Base-by-base conservation (phyloP, 2,888 invertebrate genomes). In the Dioctria linearis region DNA sequence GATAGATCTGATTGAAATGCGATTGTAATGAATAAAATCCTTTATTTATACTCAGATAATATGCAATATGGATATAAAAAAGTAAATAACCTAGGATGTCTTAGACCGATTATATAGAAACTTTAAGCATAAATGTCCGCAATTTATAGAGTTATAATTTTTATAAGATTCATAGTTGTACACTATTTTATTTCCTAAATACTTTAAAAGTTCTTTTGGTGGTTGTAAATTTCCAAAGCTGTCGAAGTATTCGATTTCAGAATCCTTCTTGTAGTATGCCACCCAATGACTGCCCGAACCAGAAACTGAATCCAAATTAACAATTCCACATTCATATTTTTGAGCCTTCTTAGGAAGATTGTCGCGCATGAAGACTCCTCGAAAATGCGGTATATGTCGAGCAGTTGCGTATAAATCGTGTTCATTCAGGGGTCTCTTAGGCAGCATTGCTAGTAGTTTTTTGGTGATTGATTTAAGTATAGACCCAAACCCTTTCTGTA, bases 281-380 rank as follows among this genome's bases (percentile, higher is more conserved):
- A 86, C 85, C 87, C 87, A 86, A 84, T 88, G 87, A 25, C 86
- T 84, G 87, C 86, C 87, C 25, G 46, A 39, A 4, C 83, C 84
- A 5, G 54, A 63, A n/a, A n/a, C n/a, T 65, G 80, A 78, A 83
- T 86, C 87, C 79, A 87, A 84, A 85, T 81, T 80, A 46, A 78
- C 37, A 49, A 83, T 80, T 25, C 81, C 82, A 49, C 51, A 49
- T 11, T 11, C 11, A 2, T 2, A 49, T 2, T 2, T 49, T 6
- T 11, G 1, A 2, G 11, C 1, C 2, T 49, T 6, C 11, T 49
- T 49, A 2, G 51, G 51, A 2, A 49, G 51, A 49, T 49, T 49
- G 2, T 25, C 25, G 0, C 25, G 25, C 25, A 25, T 25, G 2
- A 25, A 25, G 25, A 25, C 25, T 1, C 25, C 25, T 25, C 25